Evolutionary conservation across 53 echinoderm and acorn worm genomes (phyloP).

Genomic region (Luidia sarsii): DNA sequence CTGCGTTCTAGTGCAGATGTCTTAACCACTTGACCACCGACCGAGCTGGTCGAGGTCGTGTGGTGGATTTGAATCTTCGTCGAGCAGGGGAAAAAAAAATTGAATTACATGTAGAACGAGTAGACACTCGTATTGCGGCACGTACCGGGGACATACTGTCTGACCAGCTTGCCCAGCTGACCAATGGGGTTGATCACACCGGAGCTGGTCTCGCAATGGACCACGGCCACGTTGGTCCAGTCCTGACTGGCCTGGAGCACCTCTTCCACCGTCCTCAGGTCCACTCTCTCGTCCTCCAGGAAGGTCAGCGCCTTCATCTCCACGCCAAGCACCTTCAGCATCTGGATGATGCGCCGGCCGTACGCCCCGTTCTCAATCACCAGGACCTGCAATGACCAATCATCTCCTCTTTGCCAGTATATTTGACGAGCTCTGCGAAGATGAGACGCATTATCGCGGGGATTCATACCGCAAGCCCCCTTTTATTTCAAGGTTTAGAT

Average conservation of each 20-base stretch:
- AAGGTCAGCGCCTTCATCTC: conserved; percentile 54
- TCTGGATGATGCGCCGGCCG: conserved; percentile 61
- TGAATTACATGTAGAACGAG: no score
- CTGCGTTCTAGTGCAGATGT: no score
- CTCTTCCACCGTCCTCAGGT: conserved; percentile 50
- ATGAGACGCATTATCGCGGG: no score
- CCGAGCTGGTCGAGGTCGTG: no score
- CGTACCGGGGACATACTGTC: conserved; percentile 70
- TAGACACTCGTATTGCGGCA: no score
- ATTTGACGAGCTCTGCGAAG: no score
- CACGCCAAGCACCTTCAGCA: conserved; percentile 54
- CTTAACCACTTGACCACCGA: no score
- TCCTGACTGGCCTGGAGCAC: conserved; percentile 33
- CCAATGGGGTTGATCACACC: conserved; percentile 76
- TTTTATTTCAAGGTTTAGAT: no score
- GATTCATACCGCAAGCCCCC: no score
- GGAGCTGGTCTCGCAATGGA: conserved; percentile 87
- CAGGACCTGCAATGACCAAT: conserved; percentile 79
- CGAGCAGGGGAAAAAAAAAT: no score
- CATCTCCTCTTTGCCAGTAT: no score
- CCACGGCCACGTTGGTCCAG: conserved; percentile 84
- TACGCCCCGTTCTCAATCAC: conserved; percentile 84
- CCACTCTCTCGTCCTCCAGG: conserved; percentile 62
- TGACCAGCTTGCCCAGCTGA: conserved; percentile 78
- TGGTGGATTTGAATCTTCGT: no score